phyloP scores from a whole-genome alignment of 1,140 invertebrate species.

The Atta colombica region DNA sequence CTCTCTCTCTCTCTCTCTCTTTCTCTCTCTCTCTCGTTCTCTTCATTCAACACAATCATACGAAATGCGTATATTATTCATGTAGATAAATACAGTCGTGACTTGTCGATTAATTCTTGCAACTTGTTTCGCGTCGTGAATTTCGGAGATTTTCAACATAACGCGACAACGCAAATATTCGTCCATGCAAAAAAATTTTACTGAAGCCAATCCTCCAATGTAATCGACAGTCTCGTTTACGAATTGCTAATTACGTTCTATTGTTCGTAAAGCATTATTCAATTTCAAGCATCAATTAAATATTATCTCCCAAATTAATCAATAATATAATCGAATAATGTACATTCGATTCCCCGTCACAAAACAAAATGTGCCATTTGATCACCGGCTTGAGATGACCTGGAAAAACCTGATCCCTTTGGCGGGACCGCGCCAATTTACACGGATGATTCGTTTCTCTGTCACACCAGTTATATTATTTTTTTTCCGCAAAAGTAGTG shows the following conservation, averaged over 20 bases:
- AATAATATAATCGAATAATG: background rate
- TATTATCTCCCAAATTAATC: background rate
- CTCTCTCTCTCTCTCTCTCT: background rate
- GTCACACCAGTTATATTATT: background rate
- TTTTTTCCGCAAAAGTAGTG: background rate
- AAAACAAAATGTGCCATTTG: background rate
- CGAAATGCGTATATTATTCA: slow-evolving; percentile 28
- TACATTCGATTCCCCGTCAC: background rate
- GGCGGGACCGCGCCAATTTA: background rate
- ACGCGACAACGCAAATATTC: slow-evolving; percentile 26
- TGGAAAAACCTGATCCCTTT: slow-evolving; percentile 23
- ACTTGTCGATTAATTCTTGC: slow-evolving; percentile 9
- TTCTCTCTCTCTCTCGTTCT: background rate
- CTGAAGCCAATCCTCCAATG: too few species aligned
- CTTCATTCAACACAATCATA: background rate
- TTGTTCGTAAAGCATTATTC: background rate
- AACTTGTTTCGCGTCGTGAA: background rate
- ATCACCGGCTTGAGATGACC: slow-evolving; percentile 17
- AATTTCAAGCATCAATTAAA: background rate
- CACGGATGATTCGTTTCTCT: background rate
- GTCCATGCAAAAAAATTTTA: background rate
- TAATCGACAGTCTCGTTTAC: slow-evolving; percentile 32
- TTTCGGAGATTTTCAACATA: background rate
- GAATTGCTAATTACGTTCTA: slow-evolving; percentile 23
- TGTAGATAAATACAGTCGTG: background rate